Base-by-base conservation (phyloP, 2,797 vertebrate genomes). In the Paramormyrops hopkinsi region DNA sequence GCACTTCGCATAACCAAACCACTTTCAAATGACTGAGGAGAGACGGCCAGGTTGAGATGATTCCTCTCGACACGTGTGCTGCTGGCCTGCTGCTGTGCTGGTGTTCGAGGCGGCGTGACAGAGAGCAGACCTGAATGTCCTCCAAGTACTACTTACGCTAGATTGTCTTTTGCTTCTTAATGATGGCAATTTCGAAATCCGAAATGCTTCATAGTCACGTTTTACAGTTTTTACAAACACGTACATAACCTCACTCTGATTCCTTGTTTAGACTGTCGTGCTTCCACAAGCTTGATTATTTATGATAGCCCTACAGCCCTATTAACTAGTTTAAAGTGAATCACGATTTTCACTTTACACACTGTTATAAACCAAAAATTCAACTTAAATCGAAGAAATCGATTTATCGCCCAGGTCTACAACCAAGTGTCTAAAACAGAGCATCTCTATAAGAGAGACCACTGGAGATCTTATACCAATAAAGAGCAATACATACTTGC, bases 401-500 rank as follows among this genome's bases (percentile, higher is more conserved):
- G 2, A 59, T 59, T 59, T 59, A 59, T 62, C 2, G n/a, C n/a
- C 56, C 56, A 62, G 56, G 7, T 2, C 0, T 25, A 62, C n/a
- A 25, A 46, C 41, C 73, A 73, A 41, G 14, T 22, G 37, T 82
- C 7, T 46, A 82, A 46, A 82, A 46, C 76, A 46, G 41, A 82
- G 2, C 41, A 82, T 46, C 41, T 22, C 76, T 46, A 82, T 7
- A 9, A n/a, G 4, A 82, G 41, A 82, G 19, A n/a, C 17, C 41
- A 8, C 37, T 22, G 41, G 41, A n/a, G n/a, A 33, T 73, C 33
- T 76, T 41, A 73, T 33, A 73, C 12, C 33, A 76, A 76, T 76
- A 17, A 41, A 22, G 14, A 91, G 89, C 79, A 48, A 37, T 89
- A 95, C 97, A 90, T 95, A 97, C 97, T 97, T 97, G 97, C 97